A percentile compares a stretch with the other conserved stretches of the same genome.
These are phyloP conservation scores for Pseudobourletiella spinata DNA, from an alignment of 1,140 invertebrate genomes.

Conservation along the genomic window DNA sequence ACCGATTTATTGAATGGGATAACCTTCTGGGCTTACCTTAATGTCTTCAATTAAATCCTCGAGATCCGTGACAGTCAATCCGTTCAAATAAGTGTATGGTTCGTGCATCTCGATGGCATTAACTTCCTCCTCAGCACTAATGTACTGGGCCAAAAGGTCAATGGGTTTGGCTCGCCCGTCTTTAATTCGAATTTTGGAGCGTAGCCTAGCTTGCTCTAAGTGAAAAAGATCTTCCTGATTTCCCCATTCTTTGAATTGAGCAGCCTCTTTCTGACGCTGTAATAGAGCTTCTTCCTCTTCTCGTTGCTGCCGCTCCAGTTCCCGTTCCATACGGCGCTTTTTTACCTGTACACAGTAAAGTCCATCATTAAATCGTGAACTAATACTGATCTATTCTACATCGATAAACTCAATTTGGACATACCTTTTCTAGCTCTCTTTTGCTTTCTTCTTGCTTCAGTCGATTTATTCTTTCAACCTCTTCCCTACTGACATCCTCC, in stretches of 20 bases:
- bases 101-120: slow-evolving; percentile 96
- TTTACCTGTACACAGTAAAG: slow-evolving; percentile 55
- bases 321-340: slow-evolving; percentile 76
- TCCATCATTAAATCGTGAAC: slow-evolving; percentile 2
- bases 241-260: slow-evolving; percentile 89
- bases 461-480: slow-evolving; percentile 74
- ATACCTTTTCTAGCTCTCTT: slow-evolving; percentile 71
- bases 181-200: slow-evolving; percentile 89
- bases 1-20: slow-evolving; percentile 11
- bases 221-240: slow-evolving; percentile 91
- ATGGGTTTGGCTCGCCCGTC: slow-evolving; percentile 96
- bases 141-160: slow-evolving; percentile 93
- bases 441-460: slow-evolving; percentile 86
- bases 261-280: slow-evolving; percentile 87
- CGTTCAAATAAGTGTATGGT: slow-evolving; percentile 91
- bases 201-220: slow-evolving; percentile 74
- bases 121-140: slow-evolving; percentile 82
- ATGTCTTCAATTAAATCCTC: slow-evolving; percentile 97
- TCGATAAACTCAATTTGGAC: too few species aligned
- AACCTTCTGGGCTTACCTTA: slow-evolving; percentile 49
- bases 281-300: slow-evolving; percentile 80
- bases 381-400: too few species aligned
- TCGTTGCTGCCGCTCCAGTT: slow-evolving; percentile 75
- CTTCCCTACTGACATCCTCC: slow-evolving; percentile 63
- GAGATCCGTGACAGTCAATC: slow-evolving; percentile 81